Conservation (phyloP, 2,888 invertebrate genomes). For the Lycaena phlaeas region DNA sequence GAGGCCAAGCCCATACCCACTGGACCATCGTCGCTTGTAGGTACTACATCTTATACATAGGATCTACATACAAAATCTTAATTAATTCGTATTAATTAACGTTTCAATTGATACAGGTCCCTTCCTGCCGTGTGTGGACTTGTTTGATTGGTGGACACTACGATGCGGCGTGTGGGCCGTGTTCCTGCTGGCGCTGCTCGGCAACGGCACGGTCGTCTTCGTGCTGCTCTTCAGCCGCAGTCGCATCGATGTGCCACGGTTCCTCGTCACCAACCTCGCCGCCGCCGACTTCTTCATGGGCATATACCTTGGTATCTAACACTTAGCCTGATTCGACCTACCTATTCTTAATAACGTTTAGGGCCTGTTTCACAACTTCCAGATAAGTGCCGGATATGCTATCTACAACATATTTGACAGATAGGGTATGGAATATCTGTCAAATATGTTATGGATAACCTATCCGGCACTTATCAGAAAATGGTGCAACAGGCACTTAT, state of each 20-base stretch:
- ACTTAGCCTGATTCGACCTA: no score
- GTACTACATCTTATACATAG: no score
- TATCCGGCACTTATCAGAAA: no score
- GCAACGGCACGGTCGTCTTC: conserved; percentile 96
- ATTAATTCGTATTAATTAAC: neutral
- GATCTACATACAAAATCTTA: neutral
- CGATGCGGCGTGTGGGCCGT: conserved; percentile 98
- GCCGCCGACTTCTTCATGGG: conserved; percentile 99
- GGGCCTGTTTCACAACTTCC: no score
- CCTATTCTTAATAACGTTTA: no score
- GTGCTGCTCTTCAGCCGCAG: conserved; percentile 92
- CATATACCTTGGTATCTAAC: conserved; percentile 85
- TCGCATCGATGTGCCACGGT: conserved; percentile 96
- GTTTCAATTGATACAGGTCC: conserved; percentile 80
- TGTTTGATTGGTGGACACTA: conserved; percentile 98
- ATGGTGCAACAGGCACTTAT: no score
- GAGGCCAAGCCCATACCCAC: no score
- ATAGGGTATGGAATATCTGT: no score
- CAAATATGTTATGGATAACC: no score
- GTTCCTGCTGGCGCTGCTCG: conserved; percentile 94
- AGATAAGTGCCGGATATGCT: no score
- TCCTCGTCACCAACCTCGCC: conserved; percentile 96
- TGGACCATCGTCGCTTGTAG: no score
- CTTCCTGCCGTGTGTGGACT: conserved; percentile 94
- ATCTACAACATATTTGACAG: no score